Evolutionary conservation across 2,888 invertebrate genomes (phyloP).

Genomic region (Carcina quercana): DNA sequence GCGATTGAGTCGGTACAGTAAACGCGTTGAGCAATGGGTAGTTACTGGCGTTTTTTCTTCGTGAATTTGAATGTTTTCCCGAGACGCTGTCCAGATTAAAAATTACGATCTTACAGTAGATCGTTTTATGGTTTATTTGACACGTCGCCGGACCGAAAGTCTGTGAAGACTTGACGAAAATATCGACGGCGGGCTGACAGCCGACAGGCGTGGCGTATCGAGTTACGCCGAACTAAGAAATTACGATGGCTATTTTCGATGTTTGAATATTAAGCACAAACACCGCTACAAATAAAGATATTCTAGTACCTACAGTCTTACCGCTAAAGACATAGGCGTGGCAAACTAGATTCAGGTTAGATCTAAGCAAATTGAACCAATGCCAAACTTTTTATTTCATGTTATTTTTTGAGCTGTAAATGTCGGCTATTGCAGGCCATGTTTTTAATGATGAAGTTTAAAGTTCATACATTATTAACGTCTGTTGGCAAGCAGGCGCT

Average conservation of each 20-base stretch:
- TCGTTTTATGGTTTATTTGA: slow-evolving; percentile 50
- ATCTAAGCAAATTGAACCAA: no score
- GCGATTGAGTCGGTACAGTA: slow-evolving; percentile 33
- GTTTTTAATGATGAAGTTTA: slow-evolving; percentile 19
- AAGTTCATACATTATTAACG: slow-evolving; percentile 26
- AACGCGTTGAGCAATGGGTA: slow-evolving; percentile 28
- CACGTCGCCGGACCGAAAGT: slow-evolving; percentile 33
- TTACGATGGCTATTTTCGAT: slow-evolving; percentile 42
- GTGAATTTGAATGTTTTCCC: slow-evolving; percentile 6
- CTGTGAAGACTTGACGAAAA: slow-evolving; percentile 52
- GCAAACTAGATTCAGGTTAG: no score
- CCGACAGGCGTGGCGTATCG: slow-evolving; percentile 50
- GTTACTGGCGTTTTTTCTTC: slow-evolving; percentile 8
- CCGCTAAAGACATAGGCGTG: no score
- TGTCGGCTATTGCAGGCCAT: no score
- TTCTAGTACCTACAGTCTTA: no score
- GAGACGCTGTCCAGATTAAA: slow-evolving; percentile 18
- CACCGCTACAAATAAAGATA: no score
- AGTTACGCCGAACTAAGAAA: slow-evolving; percentile 50
- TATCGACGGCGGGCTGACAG: slow-evolving; percentile 54
- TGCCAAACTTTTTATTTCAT: no score
- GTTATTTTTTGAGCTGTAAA: no score
- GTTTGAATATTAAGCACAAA: slow-evolving; percentile 30
- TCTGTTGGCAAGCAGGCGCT: slow-evolving; percentile 6
- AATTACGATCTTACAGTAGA: slow-evolving; percentile 24